Conservation (phyloP, 2,113 vertebrate species). For the Enhydra lutris region DNA sequence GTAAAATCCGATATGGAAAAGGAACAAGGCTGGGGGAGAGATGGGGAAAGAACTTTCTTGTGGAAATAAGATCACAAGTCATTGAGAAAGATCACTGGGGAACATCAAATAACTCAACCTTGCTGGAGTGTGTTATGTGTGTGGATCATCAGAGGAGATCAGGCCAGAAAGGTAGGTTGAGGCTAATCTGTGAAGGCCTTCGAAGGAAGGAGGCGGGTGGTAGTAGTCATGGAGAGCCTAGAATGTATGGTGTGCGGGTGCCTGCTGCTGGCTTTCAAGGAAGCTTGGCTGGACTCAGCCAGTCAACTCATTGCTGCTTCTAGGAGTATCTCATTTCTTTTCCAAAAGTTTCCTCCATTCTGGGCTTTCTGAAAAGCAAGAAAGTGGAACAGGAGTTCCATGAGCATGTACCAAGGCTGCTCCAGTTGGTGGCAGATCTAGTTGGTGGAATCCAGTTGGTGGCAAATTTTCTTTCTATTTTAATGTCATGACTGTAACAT, state of each 20-base stretch:
- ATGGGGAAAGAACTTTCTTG: not conserved
- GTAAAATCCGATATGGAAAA: not conserved
- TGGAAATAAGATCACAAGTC: not conserved
- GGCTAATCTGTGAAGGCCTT: not conserved
- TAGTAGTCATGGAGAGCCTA: not conserved
- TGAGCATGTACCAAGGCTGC: not conserved
- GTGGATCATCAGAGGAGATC: not conserved
- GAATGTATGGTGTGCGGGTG: fast-evolving
- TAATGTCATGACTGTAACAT: not conserved
- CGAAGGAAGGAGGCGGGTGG: not conserved
- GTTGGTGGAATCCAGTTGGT: not conserved
- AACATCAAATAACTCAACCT: not conserved
- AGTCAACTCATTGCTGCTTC: not conserved
- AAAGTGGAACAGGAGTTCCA: not conserved
- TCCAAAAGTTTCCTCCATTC: not conserved
- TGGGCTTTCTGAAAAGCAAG: not conserved
- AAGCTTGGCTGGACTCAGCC: not conserved
- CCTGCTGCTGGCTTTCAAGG: not conserved
- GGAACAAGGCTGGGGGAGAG: not conserved
- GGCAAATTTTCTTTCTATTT: not conserved
- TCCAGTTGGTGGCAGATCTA: not conserved
- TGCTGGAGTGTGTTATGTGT: not conserved
- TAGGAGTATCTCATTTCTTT: not conserved
- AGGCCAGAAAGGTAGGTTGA: not conserved
- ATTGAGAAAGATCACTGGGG: not conserved